Percentiles rank a stretch among this genome's conserved stretches.
Evolutionary conservation across 2,888 invertebrate genomes (phyloP).

Genomic region (Melinopterus prodromus): DNA sequence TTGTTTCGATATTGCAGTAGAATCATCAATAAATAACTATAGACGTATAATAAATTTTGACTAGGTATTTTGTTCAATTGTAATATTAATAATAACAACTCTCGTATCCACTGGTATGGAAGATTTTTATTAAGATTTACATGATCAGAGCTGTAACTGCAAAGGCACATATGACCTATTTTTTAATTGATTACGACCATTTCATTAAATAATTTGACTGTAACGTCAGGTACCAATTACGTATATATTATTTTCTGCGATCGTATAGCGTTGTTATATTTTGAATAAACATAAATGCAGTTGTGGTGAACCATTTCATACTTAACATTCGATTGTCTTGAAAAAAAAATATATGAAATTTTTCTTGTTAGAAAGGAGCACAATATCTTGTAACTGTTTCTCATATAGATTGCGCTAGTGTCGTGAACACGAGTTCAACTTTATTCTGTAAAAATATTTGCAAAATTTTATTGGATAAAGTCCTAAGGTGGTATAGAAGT

Average conservation of each 20-base stretch:
- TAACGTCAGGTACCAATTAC: neutral
- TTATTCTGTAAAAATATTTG: too few relatives aligned
- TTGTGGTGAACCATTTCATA: neutral
- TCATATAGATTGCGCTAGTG: too few relatives aligned
- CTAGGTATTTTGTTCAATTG: constrained; percentile 19
- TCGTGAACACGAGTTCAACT: too few relatives aligned
- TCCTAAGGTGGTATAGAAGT: too few relatives aligned
- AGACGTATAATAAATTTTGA: constrained; percentile 17
- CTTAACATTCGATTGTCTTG: neutral
- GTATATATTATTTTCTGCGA: neutral
- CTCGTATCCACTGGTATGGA: neutral
- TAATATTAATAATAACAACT: neutral
- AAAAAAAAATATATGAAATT: too few relatives aligned
- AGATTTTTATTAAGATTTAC: neutral
- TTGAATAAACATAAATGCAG: neutral
- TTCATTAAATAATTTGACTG: neutral
- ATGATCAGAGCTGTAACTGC: neutral
- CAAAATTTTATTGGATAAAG: too few relatives aligned
- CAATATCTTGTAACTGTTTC: too few relatives aligned
- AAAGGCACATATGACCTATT: neutral
- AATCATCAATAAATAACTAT: neutral
- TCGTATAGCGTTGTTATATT: neutral
- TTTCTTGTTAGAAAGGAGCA: too few relatives aligned
- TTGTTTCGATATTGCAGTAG: neutral
- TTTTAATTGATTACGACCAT: neutral